Evolutionary conservation across 2,113 vertebrate genomes (phyloP), one percentile per base, ranked within the genome.

Genomic region (Lampris megalopsis): DNA sequence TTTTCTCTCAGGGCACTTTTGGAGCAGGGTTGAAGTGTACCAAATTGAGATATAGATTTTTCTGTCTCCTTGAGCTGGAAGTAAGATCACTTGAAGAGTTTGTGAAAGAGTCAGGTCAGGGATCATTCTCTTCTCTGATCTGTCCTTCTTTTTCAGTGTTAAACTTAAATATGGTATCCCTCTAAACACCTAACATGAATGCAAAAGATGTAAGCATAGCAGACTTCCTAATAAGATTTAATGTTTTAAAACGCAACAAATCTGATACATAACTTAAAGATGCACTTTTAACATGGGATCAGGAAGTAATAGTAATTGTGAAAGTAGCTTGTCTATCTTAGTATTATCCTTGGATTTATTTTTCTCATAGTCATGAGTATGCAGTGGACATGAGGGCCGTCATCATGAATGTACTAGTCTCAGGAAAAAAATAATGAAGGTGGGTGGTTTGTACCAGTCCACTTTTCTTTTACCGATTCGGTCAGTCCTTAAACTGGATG

Each of bases 31-130:
- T 92, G 90, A 91, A 93, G 92, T 92, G 89, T 88, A 89, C 88
- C 88, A 91, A 92, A 92, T 91, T 90, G 92, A 91, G 88, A 89
- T 92, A 92, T 92, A 80, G 91, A 92, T 92, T 93, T 93, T 88
- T 90, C 87, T 92, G 89, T 92, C 89, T 92, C 84, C 90, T 89
- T 88, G 89, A 85, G 88, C 79, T 65, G 70, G 85, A 80, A 92
- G 89, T 88, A 90, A 87, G 90, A 92, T 89, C 85, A 84, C 83
- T 92, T 83, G 86, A 89, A 79, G 85, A 90, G 85, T 85, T 90
- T 87, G 85, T 73, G 83, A 82, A 54, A 62, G 73, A 72, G 81
- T 85, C 79, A 61, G 83, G 79, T 83, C 84, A 71, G 77, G 75
- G 77, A 82, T 90, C 80, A 75, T 74, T 36, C 36, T 64, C 10